Conservation (phyloP, 2,888 invertebrate genomes). For the Drosophila neoperkinsi region DNA sequence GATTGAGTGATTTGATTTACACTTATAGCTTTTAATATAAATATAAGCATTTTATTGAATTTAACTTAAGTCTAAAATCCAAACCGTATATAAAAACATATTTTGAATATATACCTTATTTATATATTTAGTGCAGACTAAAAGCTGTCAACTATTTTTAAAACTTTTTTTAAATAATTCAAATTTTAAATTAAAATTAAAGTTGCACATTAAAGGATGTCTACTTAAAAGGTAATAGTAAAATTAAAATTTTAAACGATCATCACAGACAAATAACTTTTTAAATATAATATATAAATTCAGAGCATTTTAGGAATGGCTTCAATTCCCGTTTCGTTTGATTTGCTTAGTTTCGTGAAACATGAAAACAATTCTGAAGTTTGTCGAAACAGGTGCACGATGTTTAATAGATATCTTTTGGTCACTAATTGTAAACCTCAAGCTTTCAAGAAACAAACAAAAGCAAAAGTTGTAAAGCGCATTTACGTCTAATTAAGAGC, state of each 20-base stretch:
- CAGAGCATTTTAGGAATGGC: background rate
- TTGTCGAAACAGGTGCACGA: background rate
- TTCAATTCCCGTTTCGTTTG: background rate
- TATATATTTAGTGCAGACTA: background rate
- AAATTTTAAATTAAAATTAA: too few relatives aligned
- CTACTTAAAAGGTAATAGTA: background rate
- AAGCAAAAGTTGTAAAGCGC: constrained; percentile 49
- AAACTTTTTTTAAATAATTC: too few relatives aligned
- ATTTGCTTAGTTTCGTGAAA: background rate
- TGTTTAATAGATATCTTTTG: constrained; percentile 11
- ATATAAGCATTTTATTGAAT: background rate
- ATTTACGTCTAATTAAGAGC: constrained; percentile 63
- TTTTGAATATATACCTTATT: background rate
- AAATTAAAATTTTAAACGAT: background rate
- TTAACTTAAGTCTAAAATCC: background rate
- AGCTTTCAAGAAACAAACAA: constrained; percentile 15
- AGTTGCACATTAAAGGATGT: background rate
- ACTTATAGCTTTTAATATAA: background rate
- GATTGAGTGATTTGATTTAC: background rate
- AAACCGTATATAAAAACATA: background rate
- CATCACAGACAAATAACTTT: background rate
- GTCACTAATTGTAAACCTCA: constrained; percentile 21
- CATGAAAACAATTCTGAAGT: background rate
- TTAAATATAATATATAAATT: background rate
- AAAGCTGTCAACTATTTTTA: background rate